These are phyloP conservation scores for Tichodroma muraria DNA, from an alignment of 2,113 vertebrate genomes.

Conservation along the genomic window DNA sequence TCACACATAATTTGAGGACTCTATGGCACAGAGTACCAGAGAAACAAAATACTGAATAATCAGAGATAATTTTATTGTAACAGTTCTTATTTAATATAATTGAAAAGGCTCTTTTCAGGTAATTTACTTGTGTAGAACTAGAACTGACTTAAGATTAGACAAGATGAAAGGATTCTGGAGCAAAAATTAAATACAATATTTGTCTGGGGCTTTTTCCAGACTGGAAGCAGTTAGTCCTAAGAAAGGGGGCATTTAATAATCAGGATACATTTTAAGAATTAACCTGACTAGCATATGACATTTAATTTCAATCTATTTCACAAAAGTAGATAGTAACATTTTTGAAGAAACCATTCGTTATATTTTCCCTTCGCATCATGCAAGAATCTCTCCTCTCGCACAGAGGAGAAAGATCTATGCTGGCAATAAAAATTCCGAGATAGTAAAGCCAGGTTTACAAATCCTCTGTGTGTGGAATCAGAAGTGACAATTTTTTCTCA, in stretches of 20 bases:
- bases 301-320: background rate
- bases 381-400: background rate
- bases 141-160: background rate
- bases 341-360: background rate
- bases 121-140: background rate
- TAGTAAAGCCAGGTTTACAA: background rate
- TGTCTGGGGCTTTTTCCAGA: background rate
- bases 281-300: background rate
- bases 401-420: background rate
- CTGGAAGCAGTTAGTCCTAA: background rate
- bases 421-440: background rate
- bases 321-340: background rate
- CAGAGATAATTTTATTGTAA: background rate
- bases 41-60: background rate
- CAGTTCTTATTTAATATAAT: background rate
- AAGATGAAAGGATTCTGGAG: background rate
- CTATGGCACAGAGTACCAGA: background rate
- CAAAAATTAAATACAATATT: background rate
- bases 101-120: background rate
- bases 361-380: background rate
- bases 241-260: background rate
- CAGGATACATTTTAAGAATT: background rate
- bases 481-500: background rate
- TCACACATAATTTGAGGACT: background rate
- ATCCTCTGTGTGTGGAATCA: background rate